Conservation (phyloP, 2,888 invertebrate genomes). For the Coenonympha arcania region DNA sequence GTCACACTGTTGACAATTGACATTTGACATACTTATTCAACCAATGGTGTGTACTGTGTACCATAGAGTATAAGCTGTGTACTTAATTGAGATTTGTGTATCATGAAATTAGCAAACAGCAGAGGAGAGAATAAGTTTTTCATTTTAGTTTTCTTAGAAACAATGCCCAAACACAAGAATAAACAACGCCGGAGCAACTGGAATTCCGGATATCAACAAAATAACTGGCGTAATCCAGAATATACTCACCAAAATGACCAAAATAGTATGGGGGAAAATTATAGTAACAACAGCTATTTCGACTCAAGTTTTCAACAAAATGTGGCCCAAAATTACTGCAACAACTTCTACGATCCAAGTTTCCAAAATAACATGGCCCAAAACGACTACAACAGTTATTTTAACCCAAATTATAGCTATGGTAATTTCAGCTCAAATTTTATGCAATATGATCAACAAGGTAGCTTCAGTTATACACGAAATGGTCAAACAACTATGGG, state of each 20-base stretch:
- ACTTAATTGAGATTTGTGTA: too few relatives aligned
- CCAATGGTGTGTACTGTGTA: too few relatives aligned
- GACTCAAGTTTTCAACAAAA: not conserved
- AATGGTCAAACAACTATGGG: too few relatives aligned
- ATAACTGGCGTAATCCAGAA: not conserved
- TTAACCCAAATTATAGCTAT: not conserved
- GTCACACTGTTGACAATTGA: too few relatives aligned
- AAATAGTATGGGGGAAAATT: not conserved
- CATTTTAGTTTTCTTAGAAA: too few relatives aligned
- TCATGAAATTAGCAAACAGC: too few relatives aligned
- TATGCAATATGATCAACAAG: too few relatives aligned
- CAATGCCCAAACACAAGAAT: not conserved
- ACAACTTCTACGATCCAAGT: not conserved
- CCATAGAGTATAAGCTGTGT: too few relatives aligned
- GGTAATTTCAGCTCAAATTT: too few relatives aligned
- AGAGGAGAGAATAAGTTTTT: too few relatives aligned
- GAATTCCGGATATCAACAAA: not conserved
- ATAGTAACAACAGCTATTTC: not conserved
- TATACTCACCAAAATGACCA: not conserved
- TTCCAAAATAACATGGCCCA: not conserved
- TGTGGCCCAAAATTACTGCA: not conserved
- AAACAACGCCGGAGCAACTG: not conserved
- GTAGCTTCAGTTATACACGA: too few relatives aligned
- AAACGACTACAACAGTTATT: not conserved
- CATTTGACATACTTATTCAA: too few relatives aligned